Conservation (phyloP, 2,797 vertebrate species). For the Neopelma chrysocephalum region DNA sequence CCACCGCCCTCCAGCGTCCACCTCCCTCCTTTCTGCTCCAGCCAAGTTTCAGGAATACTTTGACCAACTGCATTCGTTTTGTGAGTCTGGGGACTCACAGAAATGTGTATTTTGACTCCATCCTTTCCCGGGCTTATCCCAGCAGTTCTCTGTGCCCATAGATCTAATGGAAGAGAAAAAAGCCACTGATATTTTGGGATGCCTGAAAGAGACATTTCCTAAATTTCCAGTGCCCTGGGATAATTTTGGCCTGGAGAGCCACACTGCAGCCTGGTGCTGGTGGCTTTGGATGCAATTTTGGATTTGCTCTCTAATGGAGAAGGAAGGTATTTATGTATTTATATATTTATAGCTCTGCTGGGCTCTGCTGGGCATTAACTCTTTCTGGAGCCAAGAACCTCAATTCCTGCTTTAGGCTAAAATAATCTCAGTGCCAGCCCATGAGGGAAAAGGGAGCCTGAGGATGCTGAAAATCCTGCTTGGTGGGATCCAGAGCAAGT, state of each 20-base stretch:
- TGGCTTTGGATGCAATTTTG: neutral
- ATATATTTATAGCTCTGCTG: neutral
- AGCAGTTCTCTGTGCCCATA: no score
- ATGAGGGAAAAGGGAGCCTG: neutral
- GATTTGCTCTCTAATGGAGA: neutral
- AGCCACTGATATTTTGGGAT: neutral
- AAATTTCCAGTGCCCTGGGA: neutral
- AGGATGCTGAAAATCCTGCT: rapidly evolving
- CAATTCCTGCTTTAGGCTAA: neutral
- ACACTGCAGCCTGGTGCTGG: rapidly evolving
- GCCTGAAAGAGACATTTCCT: neutral
- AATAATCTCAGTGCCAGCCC: neutral
- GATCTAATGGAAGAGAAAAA: neutral
- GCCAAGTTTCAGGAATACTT: neutral
- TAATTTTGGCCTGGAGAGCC: rapidly evolving
- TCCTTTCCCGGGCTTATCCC: no score
- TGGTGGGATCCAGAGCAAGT: neutral
- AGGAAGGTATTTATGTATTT: neutral
- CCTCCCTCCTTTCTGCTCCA: neutral
- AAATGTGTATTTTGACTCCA: no score
- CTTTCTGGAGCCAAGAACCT: neutral
- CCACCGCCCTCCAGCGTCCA: neutral
- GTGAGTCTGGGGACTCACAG: no score
- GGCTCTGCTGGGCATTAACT: neutral
- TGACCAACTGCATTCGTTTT: neutral